Evolutionary conservation across 2,888 invertebrate species (phyloP).

Genomic region (Luperina testacea): DNA sequence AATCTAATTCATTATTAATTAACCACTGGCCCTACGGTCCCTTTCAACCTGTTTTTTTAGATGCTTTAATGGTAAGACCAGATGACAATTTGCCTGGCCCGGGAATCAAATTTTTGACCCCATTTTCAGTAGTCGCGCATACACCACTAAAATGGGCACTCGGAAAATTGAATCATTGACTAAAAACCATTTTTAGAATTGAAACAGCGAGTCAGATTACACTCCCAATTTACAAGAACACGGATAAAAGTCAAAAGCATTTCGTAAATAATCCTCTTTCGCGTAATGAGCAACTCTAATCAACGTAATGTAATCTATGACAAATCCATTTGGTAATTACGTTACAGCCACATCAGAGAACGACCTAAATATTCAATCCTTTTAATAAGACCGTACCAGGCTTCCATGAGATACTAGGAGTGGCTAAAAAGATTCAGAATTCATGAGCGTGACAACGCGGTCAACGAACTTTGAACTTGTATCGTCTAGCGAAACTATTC

Average conservation of each 20-base stretch:
- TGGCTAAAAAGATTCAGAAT: slow-evolving; percentile 42
- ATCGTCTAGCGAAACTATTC: slow-evolving; percentile 29
- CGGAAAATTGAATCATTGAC: background rate
- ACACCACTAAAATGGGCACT: background rate
- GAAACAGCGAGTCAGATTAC: slow-evolving; percentile 28
- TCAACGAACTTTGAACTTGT: slow-evolving; percentile 44
- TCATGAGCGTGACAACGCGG: slow-evolving; percentile 31
- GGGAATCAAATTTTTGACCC: background rate
- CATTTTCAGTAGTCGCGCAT: background rate
- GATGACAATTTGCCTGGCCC: background rate
- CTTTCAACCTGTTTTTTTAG: background rate
- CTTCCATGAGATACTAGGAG: slow-evolving; percentile 32
- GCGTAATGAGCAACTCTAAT: slow-evolving; percentile 60
- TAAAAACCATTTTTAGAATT: slow-evolving; percentile 7
- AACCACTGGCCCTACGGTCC: background rate
- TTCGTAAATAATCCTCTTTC: slow-evolving; percentile 45
- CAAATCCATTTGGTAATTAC: slow-evolving; percentile 66
- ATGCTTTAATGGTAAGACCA: background rate
- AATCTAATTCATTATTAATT: background rate
- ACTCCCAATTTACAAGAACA: slow-evolving; percentile 33
- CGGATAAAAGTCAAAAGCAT: slow-evolving; percentile 40
- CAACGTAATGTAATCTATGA: slow-evolving; percentile 65
- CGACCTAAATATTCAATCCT: slow-evolving; percentile 54
- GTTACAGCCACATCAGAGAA: slow-evolving; percentile 32
- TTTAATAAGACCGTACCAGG: slow-evolving; percentile 45